Conservation (phyloP, 2,113 vertebrate species). For the Bujurquina vittata region DNA sequence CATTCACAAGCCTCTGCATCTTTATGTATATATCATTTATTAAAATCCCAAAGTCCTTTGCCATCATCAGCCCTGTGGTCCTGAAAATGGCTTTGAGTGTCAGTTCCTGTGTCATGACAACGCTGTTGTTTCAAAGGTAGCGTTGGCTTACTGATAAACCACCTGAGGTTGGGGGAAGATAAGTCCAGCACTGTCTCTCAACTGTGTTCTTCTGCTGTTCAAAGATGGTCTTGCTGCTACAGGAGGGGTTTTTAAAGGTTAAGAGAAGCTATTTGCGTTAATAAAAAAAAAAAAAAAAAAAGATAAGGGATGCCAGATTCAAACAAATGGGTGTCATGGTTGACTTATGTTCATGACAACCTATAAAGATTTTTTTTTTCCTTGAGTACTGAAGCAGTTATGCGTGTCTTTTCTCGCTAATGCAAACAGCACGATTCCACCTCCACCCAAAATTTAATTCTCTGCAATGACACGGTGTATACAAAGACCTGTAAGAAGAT, state of each 20-base stretch:
- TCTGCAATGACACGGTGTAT: not conserved
- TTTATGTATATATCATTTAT: not conserved
- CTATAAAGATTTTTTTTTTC: fast-evolving
- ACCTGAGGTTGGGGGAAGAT: constrained; percentile 25
- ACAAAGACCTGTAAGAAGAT: not conserved
- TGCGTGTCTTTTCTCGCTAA: not conserved
- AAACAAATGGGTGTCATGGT: constrained; percentile 1
- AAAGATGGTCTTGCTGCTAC: constrained; percentile 14
- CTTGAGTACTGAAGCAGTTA: not conserved
- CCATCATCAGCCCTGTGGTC: not conserved
- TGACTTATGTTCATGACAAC: not conserved
- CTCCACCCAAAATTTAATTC: not conserved
- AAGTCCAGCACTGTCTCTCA: constrained; percentile 35
- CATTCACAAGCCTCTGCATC: not conserved
- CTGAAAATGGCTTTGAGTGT: not conserved
- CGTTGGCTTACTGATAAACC: constrained; percentile 22
- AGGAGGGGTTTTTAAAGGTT: not conserved
- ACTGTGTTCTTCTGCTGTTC: constrained; percentile 6
- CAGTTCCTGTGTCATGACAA: not conserved
- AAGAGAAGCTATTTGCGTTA: not conserved
- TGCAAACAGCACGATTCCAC: not conserved
- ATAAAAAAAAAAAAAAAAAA: not conserved
- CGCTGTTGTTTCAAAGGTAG: not conserved
- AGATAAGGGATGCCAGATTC: not conserved
- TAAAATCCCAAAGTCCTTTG: not conserved